phyloP scores from a whole-genome alignment of 2,113 vertebrate species.

The Tamias sibiricus region DNA sequence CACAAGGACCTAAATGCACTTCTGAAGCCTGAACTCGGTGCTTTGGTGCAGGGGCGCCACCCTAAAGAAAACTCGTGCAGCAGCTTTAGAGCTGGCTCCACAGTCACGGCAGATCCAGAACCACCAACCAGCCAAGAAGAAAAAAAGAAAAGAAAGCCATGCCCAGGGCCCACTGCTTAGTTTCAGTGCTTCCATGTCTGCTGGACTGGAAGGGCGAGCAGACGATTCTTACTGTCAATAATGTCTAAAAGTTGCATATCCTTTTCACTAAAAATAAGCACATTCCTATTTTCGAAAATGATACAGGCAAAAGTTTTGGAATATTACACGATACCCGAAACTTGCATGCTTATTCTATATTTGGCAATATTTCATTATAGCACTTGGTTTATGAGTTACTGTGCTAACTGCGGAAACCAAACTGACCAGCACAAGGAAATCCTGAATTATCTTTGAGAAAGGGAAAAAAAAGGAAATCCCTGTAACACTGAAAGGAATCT shows the following conservation, averaged over 20 bases:
- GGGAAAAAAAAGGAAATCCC: neutral
- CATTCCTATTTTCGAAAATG: neutral
- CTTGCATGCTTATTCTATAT: neutral
- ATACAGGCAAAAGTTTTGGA: neutral
- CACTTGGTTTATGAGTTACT: neutral
- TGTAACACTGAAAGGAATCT: neutral
- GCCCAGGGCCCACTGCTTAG: neutral
- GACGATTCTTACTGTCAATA: neutral
- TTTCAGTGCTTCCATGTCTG: neutral
- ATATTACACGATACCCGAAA: neutral
- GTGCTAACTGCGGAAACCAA: constrained; percentile 31
- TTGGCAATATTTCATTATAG: constrained; percentile 18
- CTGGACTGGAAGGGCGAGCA: neutral
- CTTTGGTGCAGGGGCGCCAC: neutral
- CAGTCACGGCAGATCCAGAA: neutral
- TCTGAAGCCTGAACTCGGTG: neutral
- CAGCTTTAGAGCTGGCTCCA: neutral
- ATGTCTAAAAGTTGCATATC: neutral
- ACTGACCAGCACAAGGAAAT: neutral
- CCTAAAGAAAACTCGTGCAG: neutral
- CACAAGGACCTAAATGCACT: neutral
- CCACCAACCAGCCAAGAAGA: neutral
- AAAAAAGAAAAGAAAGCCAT: neutral
- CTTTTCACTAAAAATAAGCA: neutral
- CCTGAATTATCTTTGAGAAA: neutral